Base-by-base conservation (phyloP, 2,113 vertebrate genomes). In the Triplophysa rosa region DNA sequence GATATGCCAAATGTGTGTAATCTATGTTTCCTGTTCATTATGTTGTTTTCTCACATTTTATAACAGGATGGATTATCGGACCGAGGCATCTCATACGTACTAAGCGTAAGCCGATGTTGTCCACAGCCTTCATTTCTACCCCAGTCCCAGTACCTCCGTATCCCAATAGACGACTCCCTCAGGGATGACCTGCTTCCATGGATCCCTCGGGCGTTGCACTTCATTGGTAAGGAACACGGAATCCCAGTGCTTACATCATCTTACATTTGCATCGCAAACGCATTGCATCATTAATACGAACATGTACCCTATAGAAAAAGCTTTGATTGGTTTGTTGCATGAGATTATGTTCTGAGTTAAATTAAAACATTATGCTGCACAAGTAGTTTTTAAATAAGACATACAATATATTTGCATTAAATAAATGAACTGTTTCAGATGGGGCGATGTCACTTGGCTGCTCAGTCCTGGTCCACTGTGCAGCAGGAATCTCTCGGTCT, bases 141-240 rank as follows among this genome's bases (percentile, higher is more conserved):
- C 2, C 56, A 82, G 83, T 90, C 91, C 62, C 89, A 91, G 80
- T 94, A 91, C 76, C 89, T 94, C 3, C 92, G 94, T 6, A 90
- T 95, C 79, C 93, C 94, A 12, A 93, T 95, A 0, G 92, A 94
- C 0, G 94, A 95, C 87, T 94, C 93, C n/a, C 86, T 94, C 78
- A 86, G 92, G 84, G 94, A 91, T 1, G 90, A 94, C 79, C 89
- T 95, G 85, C 88, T 95, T 82, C 92, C 92, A 8, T 94, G 92
- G 92, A 93, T 95, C 78, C 92, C 90, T 0, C 85, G 91, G 85
- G 93, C 94, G 6, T 85, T 94, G 71, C 85, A 77, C 68, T 95
- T 95, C 86, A 94, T 95, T 13, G 93, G 94, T 94, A 76, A 86
- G 87, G 24, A 6, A 67, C 14, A 16, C 26, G n/a, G 2, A 54